These are phyloP conservation scores for Lordiphosa stackelbergi DNA, from an alignment of 1,140 invertebrate species.

Conservation along the genomic window DNA sequence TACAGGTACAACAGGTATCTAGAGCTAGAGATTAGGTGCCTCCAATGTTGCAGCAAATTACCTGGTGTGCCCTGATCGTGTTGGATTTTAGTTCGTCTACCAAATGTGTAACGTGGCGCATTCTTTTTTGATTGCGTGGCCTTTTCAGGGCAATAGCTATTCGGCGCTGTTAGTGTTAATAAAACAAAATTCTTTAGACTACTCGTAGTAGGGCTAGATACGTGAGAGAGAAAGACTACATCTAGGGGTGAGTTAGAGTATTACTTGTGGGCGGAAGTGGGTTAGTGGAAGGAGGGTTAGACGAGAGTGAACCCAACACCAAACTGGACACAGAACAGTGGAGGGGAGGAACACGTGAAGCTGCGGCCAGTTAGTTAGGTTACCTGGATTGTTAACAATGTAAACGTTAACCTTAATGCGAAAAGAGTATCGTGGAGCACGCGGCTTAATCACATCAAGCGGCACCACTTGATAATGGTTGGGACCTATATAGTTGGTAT, in stretches of 20 bases:
- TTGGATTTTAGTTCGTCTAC: slow-evolving; percentile 75
- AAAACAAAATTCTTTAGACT: slow-evolving; percentile 65
- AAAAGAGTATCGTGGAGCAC: slow-evolving; percentile 72
- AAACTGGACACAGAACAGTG: slow-evolving; percentile 13
- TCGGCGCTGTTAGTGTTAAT: slow-evolving; percentile 78
- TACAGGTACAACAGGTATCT: slow-evolving; percentile 18
- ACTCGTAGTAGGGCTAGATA: slow-evolving; percentile 15
- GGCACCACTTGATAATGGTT: slow-evolving; percentile 72
- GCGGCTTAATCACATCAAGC: slow-evolving; percentile 69
- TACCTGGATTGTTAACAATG: slow-evolving; percentile 73
- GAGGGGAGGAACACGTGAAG: neutral
- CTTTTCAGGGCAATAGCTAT: slow-evolving; percentile 81
- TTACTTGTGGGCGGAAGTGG: slow-evolving; percentile 2
- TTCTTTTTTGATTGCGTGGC: slow-evolving; percentile 80
- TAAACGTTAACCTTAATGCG: slow-evolving; percentile 74
- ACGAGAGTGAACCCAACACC: slow-evolving; percentile 21
- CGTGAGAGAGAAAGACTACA: neutral
- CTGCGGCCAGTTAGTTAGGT: slow-evolving; percentile 58
- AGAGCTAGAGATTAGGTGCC: slow-evolving; percentile 11
- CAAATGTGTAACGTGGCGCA: slow-evolving; percentile 77
- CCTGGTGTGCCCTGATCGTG: slow-evolving; percentile 78
- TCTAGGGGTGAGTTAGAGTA: neutral
- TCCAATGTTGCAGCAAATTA: slow-evolving; percentile 43
- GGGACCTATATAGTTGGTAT: slow-evolving; percentile 47
- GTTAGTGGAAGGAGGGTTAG: slow-evolving; percentile 13